phyloP scores from a whole-genome alignment of 2,113 vertebrate species.

The Amazona guildingii region DNA sequence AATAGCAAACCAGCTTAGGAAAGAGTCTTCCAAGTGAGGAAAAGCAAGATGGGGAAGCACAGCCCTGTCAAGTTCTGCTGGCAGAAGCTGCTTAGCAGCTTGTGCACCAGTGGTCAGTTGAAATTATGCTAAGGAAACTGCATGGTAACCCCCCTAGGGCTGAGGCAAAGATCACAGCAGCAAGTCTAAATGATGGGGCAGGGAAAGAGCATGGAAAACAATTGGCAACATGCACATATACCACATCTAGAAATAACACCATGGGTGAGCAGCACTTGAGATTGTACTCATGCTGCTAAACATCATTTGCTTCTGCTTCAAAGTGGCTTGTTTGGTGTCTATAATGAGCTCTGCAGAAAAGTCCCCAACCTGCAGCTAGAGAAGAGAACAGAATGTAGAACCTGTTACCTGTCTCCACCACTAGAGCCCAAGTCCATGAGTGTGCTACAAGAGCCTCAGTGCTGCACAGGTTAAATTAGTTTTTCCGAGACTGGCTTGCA shows the following conservation, averaged over 20 bases:
- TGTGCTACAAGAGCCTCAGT: not conserved
- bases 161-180: not conserved
- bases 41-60: not conserved
- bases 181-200: not conserved
- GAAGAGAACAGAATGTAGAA: not conserved
- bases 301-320: not conserved
- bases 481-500: not conserved
- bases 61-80: not conserved
- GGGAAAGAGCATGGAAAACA: not conserved
- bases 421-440: not conserved
- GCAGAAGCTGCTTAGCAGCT: not conserved
- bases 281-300: not conserved
- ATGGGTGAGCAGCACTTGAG: not conserved
- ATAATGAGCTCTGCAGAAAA: not conserved
- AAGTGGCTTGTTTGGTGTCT: not conserved
- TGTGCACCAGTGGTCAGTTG: not conserved
- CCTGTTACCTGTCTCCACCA: fast-evolving
- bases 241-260: not conserved
- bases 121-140: not conserved
- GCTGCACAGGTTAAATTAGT: not conserved
- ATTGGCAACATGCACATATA: not conserved
- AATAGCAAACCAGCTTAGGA: not conserved
- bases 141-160: not conserved
- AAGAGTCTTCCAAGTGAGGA: not conserved
- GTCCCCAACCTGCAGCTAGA: not conserved